Conservation (phyloP, 1,140 invertebrate genomes). For the Rhysida immarginata region DNA sequence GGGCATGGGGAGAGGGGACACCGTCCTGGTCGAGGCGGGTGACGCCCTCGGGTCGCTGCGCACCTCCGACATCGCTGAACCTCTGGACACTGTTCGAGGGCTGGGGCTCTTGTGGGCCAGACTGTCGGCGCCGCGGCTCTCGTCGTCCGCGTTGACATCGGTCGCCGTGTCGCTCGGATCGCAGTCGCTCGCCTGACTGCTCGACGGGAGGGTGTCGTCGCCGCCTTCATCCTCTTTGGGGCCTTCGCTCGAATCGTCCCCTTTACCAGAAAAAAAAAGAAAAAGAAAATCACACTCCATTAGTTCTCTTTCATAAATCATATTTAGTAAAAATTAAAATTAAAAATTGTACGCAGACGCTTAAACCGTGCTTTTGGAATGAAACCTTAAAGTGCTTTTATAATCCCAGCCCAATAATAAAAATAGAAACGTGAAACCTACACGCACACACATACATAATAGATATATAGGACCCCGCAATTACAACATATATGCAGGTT, state of each 20-base stretch:
- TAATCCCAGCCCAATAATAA: too few relatives aligned
- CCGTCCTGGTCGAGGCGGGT: slow-evolving; percentile 27
- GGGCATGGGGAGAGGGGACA: slow-evolving; percentile 36
- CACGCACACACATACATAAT: too few relatives aligned
- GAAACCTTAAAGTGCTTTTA: too few relatives aligned
- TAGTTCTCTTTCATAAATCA: too few relatives aligned
- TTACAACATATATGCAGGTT: too few relatives aligned
- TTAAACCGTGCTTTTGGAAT: too few relatives aligned
- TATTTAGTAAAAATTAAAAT: not conserved
- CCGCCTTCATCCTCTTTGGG: slow-evolving; percentile 23
- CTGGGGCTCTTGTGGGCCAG: slow-evolving; percentile 46
- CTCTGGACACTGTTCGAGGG: slow-evolving; percentile 47
- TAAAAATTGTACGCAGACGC: too few relatives aligned
- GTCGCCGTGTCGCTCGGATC: not conserved
- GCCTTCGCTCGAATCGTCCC: slow-evolving; percentile 56
- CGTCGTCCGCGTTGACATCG: not conserved
- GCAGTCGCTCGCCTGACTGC: slow-evolving; percentile 2
- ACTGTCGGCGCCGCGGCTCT: slow-evolving; percentile 36
- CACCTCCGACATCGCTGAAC: slow-evolving; percentile 31
- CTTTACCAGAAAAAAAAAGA: slow-evolving; percentile 44
- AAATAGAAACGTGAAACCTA: too few relatives aligned
- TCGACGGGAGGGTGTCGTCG: slow-evolving; percentile 2
- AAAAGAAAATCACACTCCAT: too few relatives aligned
- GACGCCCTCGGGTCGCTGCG: slow-evolving; percentile 29
- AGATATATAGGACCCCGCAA: too few relatives aligned